Conservation (phyloP, 2,888 invertebrate genomes). For the Orchesella flavescens region DNA sequence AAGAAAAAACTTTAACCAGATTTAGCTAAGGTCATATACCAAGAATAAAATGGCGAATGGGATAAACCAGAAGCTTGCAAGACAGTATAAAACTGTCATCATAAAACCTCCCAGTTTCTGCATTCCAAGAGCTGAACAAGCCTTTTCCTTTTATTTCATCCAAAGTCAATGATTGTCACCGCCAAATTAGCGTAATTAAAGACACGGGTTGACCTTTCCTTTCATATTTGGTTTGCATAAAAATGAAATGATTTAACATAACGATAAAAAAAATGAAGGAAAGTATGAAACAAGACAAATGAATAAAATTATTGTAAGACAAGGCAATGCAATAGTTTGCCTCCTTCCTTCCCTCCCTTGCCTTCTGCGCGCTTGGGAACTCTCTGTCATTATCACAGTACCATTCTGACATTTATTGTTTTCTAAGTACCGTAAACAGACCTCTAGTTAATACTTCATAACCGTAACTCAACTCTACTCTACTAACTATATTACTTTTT, state of each 20-base stretch:
- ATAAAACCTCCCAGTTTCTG: conserved; percentile 29
- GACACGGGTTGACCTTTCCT: conserved; percentile 16
- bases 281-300: too few relatives aligned
- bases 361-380: conserved; percentile 7
- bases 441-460: conserved; percentile 32
- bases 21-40: background rate
- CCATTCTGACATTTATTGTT: conserved; percentile 53
- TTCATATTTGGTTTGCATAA: background rate
- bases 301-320: too few relatives aligned
- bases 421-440: conserved; percentile 44
- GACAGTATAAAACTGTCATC: conserved; percentile 52
- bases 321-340: too few relatives aligned
- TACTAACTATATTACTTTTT: background rate
- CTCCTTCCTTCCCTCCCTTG: background rate
- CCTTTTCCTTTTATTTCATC: background rate
- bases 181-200: conserved; percentile 46
- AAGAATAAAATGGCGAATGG: background rate
- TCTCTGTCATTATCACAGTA: conserved; percentile 23
- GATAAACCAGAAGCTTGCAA: conserved; percentile 46
- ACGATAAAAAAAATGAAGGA: too few relatives aligned
- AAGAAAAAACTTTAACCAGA: conserved; percentile 2
- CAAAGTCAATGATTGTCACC: conserved; percentile 49
- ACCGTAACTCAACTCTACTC: conserved; percentile 38
- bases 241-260: too few relatives aligned
- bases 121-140: conserved; percentile 13